phyloP scores from a whole-genome alignment of 2,113 vertebrate species.

The Spheniscus mendiculus region DNA sequence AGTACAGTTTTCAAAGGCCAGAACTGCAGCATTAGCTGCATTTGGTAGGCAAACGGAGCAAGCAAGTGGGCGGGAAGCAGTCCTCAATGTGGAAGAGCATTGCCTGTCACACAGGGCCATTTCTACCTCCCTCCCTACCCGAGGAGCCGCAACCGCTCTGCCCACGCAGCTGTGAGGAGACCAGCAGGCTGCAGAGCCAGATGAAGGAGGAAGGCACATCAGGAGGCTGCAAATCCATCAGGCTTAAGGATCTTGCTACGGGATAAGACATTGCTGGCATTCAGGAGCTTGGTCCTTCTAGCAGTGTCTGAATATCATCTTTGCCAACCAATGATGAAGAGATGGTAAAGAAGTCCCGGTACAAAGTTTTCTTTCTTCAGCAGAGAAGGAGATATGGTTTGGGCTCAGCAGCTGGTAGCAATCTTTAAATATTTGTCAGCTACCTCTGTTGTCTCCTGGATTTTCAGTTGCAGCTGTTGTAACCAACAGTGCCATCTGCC shows the following conservation, averaged over 20 bases:
- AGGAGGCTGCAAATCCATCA: not conserved
- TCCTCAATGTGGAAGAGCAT: not conserved
- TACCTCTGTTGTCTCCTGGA: not conserved
- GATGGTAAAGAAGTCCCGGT: not conserved
- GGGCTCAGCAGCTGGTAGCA: not conserved
- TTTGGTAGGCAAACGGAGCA: not conserved
- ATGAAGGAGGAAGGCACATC: not conserved
- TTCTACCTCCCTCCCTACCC: not conserved
- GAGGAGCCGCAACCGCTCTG: fast-evolving
- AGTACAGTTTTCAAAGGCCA: not conserved
- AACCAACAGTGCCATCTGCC: conserved; percentile 48
- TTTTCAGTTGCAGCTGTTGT: conserved; percentile 60
- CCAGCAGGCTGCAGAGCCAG: not conserved
- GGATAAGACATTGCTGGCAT: not conserved
- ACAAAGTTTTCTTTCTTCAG: not conserved
- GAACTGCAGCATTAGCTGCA: not conserved
- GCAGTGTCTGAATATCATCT: not conserved
- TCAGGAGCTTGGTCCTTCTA: not conserved
- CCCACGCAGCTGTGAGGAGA: fast-evolving
- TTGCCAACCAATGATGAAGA: not conserved
- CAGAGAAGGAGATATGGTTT: not conserved
- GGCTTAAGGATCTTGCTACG: not conserved
- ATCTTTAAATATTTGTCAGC: conserved; percentile 55
- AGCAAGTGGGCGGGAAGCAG: not conserved
- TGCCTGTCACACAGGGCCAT: not conserved